These are phyloP conservation scores for Pteropus alecto DNA, from an alignment of 2,113 vertebrate genomes.

Conservation along the genomic window DNA sequence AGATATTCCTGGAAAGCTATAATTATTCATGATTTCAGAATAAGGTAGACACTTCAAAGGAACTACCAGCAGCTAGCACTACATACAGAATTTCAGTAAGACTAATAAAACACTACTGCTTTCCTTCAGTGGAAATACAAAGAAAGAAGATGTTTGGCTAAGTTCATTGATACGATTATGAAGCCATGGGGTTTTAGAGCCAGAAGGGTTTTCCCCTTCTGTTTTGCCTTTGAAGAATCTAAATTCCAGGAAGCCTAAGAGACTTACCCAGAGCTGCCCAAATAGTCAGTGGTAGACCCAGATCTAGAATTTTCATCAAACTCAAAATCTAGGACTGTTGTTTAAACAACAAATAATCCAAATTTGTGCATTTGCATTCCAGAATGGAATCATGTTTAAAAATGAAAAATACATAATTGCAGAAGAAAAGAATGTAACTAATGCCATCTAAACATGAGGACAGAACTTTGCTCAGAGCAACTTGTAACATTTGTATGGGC, in stretches of 20 bases:
- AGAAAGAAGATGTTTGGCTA: not conserved
- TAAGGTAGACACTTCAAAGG: constrained; percentile 37
- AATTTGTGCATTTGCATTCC: not conserved
- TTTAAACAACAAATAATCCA: not conserved
- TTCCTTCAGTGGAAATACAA: not conserved
- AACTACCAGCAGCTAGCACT: not conserved
- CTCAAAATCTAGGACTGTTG: not conserved
- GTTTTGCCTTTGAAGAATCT: not conserved
- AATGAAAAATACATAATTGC: not conserved
- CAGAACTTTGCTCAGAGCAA: not conserved
- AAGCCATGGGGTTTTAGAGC: not conserved
- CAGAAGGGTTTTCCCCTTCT: not conserved
- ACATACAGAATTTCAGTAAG: not conserved
- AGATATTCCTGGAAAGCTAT: constrained; percentile 49
- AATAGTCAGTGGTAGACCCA: not conserved
- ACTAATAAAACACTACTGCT: not conserved
- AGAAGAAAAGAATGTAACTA: not conserved
- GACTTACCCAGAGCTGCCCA: not conserved
- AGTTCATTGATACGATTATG: not conserved
- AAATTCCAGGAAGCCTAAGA: not conserved
- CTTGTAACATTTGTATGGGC: not conserved
- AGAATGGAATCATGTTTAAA: constrained; percentile 16
- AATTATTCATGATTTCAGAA: constrained; percentile 55
- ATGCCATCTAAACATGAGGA: not conserved
- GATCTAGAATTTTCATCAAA: not conserved